Percentiles rank a stretch among this genome's conserved stretches.
Conservation (phyloP, 2,888 invertebrate species). For the Cecidostiba fungosa region DNA sequence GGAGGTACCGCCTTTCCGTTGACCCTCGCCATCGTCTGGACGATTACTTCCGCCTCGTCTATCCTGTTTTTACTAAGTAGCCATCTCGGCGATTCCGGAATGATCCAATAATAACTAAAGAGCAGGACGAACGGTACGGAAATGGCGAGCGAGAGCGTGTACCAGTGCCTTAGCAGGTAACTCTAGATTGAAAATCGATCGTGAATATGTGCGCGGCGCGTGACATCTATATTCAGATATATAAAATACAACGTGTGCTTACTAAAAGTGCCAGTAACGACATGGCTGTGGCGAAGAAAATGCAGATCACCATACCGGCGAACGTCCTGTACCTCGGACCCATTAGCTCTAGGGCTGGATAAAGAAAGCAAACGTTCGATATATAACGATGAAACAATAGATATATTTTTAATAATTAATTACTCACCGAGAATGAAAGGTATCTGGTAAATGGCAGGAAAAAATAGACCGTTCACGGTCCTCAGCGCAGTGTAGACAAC, state of each 20-base stretch:
- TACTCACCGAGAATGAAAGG: constrained; percentile 84
- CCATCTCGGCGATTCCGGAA: constrained; percentile 88
- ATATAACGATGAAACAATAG: too few species aligned
- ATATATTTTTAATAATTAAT: too few species aligned
- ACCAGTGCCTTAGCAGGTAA: constrained; percentile 84
- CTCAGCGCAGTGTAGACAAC: constrained; percentile 83
- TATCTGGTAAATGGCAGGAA: constrained; percentile 86
- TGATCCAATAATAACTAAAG: constrained; percentile 85
- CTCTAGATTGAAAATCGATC: constrained; percentile 74
- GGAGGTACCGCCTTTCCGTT: constrained; percentile 83
- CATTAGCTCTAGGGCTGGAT: constrained; percentile 83
- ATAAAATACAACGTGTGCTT: constrained; percentile 64
- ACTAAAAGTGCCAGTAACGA: constrained; percentile 84
- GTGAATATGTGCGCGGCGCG: neutral
- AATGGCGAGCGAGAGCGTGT: constrained; percentile 83
- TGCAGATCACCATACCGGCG: constrained; percentile 85
- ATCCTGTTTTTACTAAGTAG: constrained; percentile 85
- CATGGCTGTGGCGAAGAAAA: constrained; percentile 86
- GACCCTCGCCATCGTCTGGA: constrained; percentile 84
- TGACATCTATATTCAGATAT: neutral
- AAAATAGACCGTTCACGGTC: constrained; percentile 84
- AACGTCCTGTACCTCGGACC: constrained; percentile 84
- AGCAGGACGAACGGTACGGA: constrained; percentile 84
- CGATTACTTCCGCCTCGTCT: constrained; percentile 85
- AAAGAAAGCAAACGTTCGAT: neutral